phyloP scores from a whole-genome alignment of 1,140 invertebrate genomes.

The Drosophila busckii region DNA sequence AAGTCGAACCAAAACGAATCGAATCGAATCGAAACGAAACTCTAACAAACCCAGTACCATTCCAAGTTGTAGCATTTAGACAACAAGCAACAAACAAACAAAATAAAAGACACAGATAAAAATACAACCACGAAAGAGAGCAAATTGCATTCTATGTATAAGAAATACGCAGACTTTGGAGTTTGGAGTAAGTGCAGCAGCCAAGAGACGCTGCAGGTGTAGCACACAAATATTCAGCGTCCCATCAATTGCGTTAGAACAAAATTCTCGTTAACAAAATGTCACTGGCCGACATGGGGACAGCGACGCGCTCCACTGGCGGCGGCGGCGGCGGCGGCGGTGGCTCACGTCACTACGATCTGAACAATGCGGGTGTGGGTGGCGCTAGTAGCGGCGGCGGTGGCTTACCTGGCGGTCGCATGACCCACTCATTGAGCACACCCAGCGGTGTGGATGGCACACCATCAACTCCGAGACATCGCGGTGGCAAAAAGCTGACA shows the following conservation, averaged over 20 bases:
- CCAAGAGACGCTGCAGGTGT: too few relatives aligned
- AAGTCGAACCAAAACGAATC: background rate
- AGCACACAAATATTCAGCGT: background rate
- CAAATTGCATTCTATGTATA: conserved; percentile 41
- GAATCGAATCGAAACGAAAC: conserved; percentile 1
- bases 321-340: conserved; percentile 27
- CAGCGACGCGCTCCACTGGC: conserved; percentile 52
- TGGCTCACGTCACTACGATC: conserved; percentile 37
- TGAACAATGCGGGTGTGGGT: conserved; percentile 19
- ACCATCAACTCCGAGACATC: conserved; percentile 85
- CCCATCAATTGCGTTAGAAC: conserved; percentile 30
- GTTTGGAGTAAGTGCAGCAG: conserved; percentile 18
- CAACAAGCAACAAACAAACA: conserved; percentile 14
- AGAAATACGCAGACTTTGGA: conserved; percentile 4
- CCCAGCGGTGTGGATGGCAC: conserved; percentile 90
- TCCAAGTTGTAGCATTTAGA: conserved; percentile 57
- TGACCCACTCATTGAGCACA: conserved; percentile 91
- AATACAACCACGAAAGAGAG: conserved; percentile 5
- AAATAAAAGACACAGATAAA: conserved; percentile 12
- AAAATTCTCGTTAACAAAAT: conserved; percentile 78
- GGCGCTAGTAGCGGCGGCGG: conserved; percentile 14
- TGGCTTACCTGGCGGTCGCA: conserved; percentile 78
- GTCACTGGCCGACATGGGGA: conserved; percentile 77
- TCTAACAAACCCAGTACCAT: conserved; percentile 51
- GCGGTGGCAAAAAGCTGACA: conserved; percentile 91